Conservation (phyloP, 2,797 vertebrate species). For the Gymnopithys bicolor region DNA sequence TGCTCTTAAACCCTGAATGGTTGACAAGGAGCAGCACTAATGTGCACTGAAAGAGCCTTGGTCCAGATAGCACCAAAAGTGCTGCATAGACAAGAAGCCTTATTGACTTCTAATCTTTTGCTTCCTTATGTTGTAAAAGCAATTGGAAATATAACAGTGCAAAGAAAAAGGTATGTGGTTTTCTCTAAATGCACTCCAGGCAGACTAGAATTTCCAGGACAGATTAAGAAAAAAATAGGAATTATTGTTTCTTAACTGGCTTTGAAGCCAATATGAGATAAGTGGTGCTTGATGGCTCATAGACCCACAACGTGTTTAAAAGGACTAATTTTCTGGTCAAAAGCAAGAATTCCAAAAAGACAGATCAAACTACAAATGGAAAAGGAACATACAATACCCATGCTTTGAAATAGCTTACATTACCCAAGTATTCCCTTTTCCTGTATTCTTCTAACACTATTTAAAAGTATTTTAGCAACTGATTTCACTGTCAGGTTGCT, state of each 20-base stretch:
- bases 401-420: not conserved
- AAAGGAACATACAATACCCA: not conserved
- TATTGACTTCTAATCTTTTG: not conserved
- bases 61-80: not conserved
- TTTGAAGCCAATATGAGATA: not conserved
- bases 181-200: not conserved
- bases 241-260: not conserved
- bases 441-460: not conserved
- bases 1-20: not conserved
- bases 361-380: not conserved
- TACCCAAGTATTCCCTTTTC: not conserved
- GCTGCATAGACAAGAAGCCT: not conserved
- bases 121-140: not conserved
- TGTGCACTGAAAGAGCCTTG: not conserved
- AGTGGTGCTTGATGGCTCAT: not conserved
- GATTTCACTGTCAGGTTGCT: not conserved
- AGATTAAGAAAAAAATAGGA: not conserved
- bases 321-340: not conserved
- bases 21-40: not conserved
- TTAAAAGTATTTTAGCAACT: not conserved
- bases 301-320: not conserved
- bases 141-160: not conserved
- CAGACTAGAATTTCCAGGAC: not conserved
- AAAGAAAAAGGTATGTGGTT: not conserved
- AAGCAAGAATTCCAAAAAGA: not conserved